A percentile compares a stretch with the other conserved stretches of the same genome.
Conservation (phyloP, 1,140 invertebrate genomes). For the Trissolcus basalis region DNA sequence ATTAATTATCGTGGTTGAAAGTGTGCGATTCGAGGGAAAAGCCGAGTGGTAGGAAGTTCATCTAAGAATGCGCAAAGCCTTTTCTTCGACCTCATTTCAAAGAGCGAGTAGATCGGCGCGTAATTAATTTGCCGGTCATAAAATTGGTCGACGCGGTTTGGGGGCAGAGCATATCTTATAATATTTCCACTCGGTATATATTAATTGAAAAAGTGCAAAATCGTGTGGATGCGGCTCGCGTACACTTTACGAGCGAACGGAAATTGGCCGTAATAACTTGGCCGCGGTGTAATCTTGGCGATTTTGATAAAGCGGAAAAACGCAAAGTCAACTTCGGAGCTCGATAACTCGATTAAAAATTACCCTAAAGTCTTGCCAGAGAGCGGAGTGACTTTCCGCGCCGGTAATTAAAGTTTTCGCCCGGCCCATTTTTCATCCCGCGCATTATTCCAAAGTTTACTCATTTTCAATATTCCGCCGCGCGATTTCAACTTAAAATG, state of each 20-base stretch:
- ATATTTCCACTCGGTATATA: no score
- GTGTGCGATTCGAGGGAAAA: no score
- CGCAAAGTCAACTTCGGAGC: constrained; percentile 21
- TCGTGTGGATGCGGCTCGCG: neutral
- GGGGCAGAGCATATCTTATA: no score
- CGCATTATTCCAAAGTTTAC: constrained; percentile 19
- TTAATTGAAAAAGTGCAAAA: no score
- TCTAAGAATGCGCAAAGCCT: no score
- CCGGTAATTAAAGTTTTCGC: constrained; percentile 23
- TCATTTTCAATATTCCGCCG: constrained; percentile 19
- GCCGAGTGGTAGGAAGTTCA: no score
- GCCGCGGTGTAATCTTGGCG: constrained; percentile 11
- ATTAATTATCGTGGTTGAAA: no score
- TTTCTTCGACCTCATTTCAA: no score
- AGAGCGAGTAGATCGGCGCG: no score
- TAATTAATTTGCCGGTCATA: no score
- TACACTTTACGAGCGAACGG: neutral
- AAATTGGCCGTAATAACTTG: constrained; percentile 10
- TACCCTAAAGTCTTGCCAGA: constrained; percentile 8
- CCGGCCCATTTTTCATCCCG: constrained; percentile 4
- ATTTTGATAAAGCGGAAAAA: constrained; percentile 12
- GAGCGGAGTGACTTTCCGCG: constrained; percentile 1
- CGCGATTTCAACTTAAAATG: neutral
- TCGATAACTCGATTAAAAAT: constrained; percentile 32
- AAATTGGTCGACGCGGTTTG: no score